Base-by-base conservation (phyloP, 2,797 vertebrate species). In the Poecilia wingei region DNA sequence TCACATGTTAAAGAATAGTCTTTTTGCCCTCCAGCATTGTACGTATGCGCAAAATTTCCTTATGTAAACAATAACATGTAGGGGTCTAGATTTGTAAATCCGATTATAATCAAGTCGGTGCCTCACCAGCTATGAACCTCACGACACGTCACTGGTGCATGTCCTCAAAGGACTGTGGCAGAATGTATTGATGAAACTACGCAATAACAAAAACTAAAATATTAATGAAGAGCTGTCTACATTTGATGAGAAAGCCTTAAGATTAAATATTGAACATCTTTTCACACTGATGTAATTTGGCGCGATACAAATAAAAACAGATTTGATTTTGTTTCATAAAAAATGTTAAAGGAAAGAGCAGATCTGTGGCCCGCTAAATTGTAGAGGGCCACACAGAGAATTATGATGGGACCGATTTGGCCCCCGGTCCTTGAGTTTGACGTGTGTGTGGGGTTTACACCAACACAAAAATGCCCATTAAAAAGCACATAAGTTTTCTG, bases 401-500 rank as follows among this genome's bases (percentile, higher is more conserved):
- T 55, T n/a, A 55, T n/a, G 9, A 12, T 4, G 25, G 53, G 3
- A 25, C 10, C 25, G 22, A 55, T 55, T 55, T 55, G 25, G 53
- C 53, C 53, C 53, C 4, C 10, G 0, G 25, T 4, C 53, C 53
- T 55, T 1, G 1, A 55, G 53, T n/a, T 55, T 55, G 53, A 57
- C 9, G 22, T 22, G 53, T 28, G 53, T 22, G 53, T 28, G 53
- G 1, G 25, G 25, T 28, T 80, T 78, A 76, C 13, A 57, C 46
- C 14, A 77, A 73, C 71, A 79, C 43, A 74, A 77, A 77, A 76
- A 83, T 31, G 70, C 73, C 72, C 47, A 69, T 78, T 46, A 75
- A 86, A 85, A 78, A 68, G 45, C 84, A 83, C 74, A 83, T 41
- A 70, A 81, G 75, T 87, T 84, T 79, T 53, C 73, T 55, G 59